These are phyloP conservation scores for Cebidichthys violaceus DNA, from an alignment of 2,113 vertebrate species.

Conservation along the genomic window DNA sequence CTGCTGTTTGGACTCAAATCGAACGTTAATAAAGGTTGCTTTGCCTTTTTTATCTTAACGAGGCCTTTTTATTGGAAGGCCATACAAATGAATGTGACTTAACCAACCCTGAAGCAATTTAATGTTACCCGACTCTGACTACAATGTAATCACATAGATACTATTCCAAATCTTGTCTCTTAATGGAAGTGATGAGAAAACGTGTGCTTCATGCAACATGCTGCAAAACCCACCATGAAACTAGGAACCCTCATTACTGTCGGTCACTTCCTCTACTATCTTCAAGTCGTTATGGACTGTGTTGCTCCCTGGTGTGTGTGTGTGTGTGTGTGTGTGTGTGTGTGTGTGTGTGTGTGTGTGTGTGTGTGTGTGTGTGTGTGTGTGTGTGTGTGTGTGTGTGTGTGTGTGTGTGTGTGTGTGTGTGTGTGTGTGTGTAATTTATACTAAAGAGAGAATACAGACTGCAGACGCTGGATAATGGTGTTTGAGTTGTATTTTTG, in stretches of 20 bases:
- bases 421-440: not conserved
- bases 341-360: not conserved
- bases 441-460: not conserved
- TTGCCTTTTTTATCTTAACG: not conserved
- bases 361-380: not conserved
- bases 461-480: not conserved
- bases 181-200: not conserved
- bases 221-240: not conserved
- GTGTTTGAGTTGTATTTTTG: not conserved
- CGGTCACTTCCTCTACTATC: conserved; percentile 1
- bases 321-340: not conserved
- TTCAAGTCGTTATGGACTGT: not conserved
- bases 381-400: not conserved
- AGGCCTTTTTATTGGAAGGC: not conserved
- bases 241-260: conserved; percentile 1
- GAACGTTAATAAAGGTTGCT: not conserved
- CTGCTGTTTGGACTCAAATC: too few relatives aligned
- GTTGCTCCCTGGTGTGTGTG: not conserved
- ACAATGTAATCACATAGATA: not conserved
- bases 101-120: not conserved
- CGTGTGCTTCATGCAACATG: not conserved
- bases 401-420: not conserved
- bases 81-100: not conserved
- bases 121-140: not conserved
- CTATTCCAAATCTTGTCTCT: not conserved